A percentile compares a stretch with the other conserved stretches of the same genome.
Conservation (phyloP, 1,140 invertebrate genomes). For the Tetramorium simillimum region DNA sequence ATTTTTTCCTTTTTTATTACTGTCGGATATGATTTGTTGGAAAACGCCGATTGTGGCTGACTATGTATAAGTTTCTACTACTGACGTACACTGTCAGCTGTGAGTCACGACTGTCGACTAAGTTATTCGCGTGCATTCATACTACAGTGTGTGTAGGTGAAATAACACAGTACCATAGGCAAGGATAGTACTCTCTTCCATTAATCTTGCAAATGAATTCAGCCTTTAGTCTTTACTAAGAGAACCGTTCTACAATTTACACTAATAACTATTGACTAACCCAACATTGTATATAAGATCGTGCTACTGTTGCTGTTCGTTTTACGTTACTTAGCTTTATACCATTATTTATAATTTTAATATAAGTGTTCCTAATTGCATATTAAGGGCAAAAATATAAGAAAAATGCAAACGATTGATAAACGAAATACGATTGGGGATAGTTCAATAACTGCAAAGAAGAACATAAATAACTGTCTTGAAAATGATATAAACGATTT, state of each 20-base stretch:
- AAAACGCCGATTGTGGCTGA: slow-evolving; percentile 24
- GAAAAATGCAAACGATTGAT: not conserved
- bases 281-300: not conserved
- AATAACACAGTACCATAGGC: slow-evolving; percentile 3
- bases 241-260: slow-evolving; percentile 19
- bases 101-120: slow-evolving; percentile 10
- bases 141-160: not conserved
- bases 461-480: not conserved
- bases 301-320: not conserved
- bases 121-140: slow-evolving; percentile 36
- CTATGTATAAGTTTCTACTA: slow-evolving; percentile 31
- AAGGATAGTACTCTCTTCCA: not conserved
- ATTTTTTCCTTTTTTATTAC: not conserved
- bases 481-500: not conserved
- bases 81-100: slow-evolving; percentile 21
- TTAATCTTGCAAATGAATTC: slow-evolving; percentile 51
- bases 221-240: slow-evolving; percentile 5
- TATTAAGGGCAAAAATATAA: not conserved
- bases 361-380: not conserved
- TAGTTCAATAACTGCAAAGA: not conserved
- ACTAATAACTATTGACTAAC: slow-evolving; percentile 19
- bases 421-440: not conserved
- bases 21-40: not conserved
- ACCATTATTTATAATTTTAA: not conserved
- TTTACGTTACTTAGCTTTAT: not conserved